A percentile compares a stretch with the other conserved stretches of the same genome.
phyloP scores from a whole-genome alignment of 2,888 invertebrate species.

The Drosophila gaucha region DNA sequence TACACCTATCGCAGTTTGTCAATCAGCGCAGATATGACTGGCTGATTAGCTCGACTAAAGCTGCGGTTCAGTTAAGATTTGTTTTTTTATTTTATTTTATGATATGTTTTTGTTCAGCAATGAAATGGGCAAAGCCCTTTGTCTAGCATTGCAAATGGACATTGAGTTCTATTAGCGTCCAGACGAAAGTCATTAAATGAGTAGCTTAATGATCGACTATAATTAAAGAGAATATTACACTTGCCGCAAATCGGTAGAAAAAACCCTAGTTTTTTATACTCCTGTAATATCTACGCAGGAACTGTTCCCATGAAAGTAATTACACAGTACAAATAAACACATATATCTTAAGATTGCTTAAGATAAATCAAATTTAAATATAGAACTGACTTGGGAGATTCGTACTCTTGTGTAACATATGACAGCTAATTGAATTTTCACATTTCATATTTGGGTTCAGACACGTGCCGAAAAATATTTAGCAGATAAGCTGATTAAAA shows the following conservation, averaged over 20 bases:
- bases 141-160: neutral
- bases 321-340: neutral
- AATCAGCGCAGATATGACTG: constrained; percentile 12
- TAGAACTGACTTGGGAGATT: neutral
- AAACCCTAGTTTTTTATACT: constrained; percentile 9
- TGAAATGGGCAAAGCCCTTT: constrained; percentile 21
- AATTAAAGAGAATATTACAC: constrained; percentile 20
- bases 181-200: constrained; percentile 31
- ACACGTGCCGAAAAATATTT: constrained; percentile 14
- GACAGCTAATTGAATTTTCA: constrained; percentile 31
- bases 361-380: neutral
- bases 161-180: constrained; percentile 3
- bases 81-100: neutral
- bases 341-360: neutral
- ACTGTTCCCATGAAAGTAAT: constrained; percentile 7
- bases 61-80: neutral
- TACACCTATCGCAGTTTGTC: constrained; percentile 5
- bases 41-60: constrained; percentile 12
- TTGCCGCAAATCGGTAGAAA: neutral
- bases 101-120: neutral
- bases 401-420: constrained; percentile 2
- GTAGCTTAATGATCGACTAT: constrained; percentile 35
- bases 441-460: constrained; percentile 14
- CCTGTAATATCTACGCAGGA: constrained; percentile 1
- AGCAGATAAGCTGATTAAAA: neutral